phyloP scores from a whole-genome alignment of 2,113 vertebrate genomes.

The Columbina picui region DNA sequence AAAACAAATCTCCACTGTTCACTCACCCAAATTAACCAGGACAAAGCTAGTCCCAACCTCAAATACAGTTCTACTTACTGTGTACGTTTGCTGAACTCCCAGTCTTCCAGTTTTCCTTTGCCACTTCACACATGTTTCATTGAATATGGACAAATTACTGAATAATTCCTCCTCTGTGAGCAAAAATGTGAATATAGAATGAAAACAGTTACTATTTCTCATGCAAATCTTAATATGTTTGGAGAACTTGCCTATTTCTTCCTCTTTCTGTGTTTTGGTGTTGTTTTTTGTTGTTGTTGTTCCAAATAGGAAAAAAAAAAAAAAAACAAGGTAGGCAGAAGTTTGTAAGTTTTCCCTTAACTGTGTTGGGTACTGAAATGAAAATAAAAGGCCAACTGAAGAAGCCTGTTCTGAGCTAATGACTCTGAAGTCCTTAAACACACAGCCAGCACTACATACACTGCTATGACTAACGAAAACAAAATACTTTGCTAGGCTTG shows the following conservation, averaged over 20 bases:
- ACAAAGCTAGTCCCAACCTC: not conserved
- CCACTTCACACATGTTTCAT: conserved; percentile 90
- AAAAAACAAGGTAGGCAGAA: not conserved
- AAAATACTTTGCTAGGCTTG: not conserved
- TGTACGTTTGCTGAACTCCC: conserved; percentile 64
- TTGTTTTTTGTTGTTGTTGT: not conserved
- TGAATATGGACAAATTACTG: conserved; percentile 77
- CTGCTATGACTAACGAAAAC: not conserved
- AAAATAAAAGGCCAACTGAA: not conserved
- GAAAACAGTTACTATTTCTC: not conserved
- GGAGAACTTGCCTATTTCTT: not conserved
- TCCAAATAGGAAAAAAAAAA: not conserved
- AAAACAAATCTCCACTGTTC: not conserved
- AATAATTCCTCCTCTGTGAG: conserved; percentile 74
- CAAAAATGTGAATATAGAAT: not conserved
- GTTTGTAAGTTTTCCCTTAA: not conserved
- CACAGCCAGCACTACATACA: not conserved
- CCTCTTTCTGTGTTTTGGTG: not conserved
- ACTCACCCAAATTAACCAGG: not conserved
- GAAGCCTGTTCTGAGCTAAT: not conserved
- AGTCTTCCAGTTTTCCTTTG: conserved; percentile 70
- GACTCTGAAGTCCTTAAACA: not conserved
- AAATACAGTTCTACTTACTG: conserved; percentile 62
- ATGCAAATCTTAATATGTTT: not conserved
- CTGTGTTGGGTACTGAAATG: not conserved